Evolutionary conservation across 1,140 invertebrate species (phyloP).

Genomic region (Heliothis virescens): DNA sequence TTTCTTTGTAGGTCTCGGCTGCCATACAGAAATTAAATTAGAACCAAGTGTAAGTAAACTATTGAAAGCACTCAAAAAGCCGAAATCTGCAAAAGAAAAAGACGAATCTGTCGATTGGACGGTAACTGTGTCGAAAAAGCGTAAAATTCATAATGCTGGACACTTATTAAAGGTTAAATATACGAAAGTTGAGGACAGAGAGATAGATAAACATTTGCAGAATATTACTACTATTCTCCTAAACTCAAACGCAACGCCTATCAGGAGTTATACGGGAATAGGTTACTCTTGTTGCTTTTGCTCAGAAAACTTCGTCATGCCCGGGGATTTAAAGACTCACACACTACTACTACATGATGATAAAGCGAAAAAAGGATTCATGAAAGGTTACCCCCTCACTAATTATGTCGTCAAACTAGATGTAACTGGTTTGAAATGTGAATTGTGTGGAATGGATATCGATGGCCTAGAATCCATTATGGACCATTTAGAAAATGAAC

Average conservation of each 20-base stretch:
- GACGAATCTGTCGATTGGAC: not conserved
- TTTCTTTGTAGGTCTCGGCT: slow-evolving; percentile 30
- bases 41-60: slow-evolving; percentile 13
- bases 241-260: slow-evolving; percentile 69
- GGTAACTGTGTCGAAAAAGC: not conserved
- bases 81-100: not conserved
- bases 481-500: slow-evolving; percentile 55
- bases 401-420: slow-evolving; percentile 65
- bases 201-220: slow-evolving; percentile 59
- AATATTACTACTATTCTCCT: slow-evolving; percentile 61
- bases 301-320: slow-evolving; percentile 47
- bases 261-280: slow-evolving; percentile 52
- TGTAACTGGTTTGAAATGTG: slow-evolving; percentile 60
- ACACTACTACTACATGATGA: slow-evolving; percentile 54
- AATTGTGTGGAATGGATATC: slow-evolving; percentile 51
- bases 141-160: not conserved
- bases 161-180: not conserved
- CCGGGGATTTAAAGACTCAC: slow-evolving; percentile 62
- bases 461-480: slow-evolving; percentile 51
- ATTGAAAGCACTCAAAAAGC: slow-evolving; percentile 5
- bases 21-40: slow-evolving; percentile 27
- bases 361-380: slow-evolving; percentile 60
- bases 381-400: slow-evolving; percentile 46
- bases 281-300: slow-evolving; percentile 69
- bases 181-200: slow-evolving; percentile 3